A percentile compares a stretch with the other conserved stretches of the same genome.
Evolutionary conservation across 2,888 invertebrate species (phyloP).

Genomic region (Archips crataeganus): DNA sequence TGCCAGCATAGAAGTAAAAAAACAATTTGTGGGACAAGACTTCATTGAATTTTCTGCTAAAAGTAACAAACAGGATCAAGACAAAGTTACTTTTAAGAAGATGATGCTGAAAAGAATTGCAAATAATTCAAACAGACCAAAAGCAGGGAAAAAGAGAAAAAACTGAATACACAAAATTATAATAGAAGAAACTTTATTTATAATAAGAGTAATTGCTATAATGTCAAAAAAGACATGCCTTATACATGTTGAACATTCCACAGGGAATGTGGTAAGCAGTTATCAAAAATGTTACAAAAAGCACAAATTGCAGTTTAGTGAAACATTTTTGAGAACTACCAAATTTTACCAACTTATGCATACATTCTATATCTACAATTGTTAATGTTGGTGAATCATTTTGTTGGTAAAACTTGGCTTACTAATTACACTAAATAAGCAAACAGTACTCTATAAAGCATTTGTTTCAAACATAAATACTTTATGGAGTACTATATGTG

Average conservation of each 20-base stretch:
- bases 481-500: conserved; percentile 66
- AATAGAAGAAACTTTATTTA: conserved; percentile 65
- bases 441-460: conserved; percentile 57
- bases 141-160: conserved; percentile 59
- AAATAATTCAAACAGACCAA: conserved; percentile 73
- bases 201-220: conserved; percentile 64
- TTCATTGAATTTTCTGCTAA: conserved; percentile 65
- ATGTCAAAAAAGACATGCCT: conserved; percentile 80
- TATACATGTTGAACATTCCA: conserved; percentile 67
- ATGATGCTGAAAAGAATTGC: conserved; percentile 75
- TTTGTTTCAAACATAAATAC: conserved; percentile 39
- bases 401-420: conserved; percentile 43
- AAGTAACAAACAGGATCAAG: conserved; percentile 42
- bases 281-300: conserved; percentile 58
- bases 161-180: conserved; percentile 50
- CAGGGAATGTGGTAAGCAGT: conserved; percentile 66
- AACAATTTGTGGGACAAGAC: conserved; percentile 67
- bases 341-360: conserved; percentile 61
- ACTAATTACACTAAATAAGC: conserved; percentile 60
- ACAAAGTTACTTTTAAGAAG: conserved; percentile 65
- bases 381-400: conserved; percentile 20
- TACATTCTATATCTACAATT: conserved; percentile 35
- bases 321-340: conserved; percentile 58
- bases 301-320: conserved; percentile 47
- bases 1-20: conserved; percentile 44